A percentile compares a stretch with the other conserved stretches of the same genome.
Evolutionary conservation across 2,113 vertebrate species (phyloP).

Genomic region (Chamaetylas fuelleborni): DNA sequence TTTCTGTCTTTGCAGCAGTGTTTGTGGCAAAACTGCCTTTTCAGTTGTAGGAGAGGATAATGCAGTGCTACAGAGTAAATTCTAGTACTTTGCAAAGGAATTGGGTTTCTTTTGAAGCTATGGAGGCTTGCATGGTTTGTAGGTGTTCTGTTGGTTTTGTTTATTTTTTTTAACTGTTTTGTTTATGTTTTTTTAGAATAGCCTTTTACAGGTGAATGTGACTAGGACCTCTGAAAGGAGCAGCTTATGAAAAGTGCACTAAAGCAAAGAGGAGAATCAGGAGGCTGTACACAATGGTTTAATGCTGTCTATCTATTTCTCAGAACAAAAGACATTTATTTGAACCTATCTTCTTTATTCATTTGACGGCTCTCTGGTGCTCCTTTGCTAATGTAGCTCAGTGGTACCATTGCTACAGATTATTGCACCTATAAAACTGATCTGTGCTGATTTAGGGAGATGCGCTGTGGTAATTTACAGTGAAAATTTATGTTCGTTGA

Average conservation of each 20-base stretch:
- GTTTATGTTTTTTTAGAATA: not conserved
- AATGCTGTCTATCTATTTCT: slow-evolving; percentile 5
- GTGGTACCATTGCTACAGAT: not conserved
- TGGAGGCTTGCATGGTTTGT: not conserved
- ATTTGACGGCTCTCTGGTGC: not conserved
- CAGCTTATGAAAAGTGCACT: not conserved
- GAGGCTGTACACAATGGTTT: not conserved
- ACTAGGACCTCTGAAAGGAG: not conserved
- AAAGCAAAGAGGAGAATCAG: not conserved
- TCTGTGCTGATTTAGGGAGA: not conserved
- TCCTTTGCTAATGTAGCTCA: slow-evolving; percentile 11
- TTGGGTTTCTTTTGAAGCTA: not conserved
- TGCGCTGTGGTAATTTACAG: not conserved
- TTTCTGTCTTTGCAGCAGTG: not conserved
- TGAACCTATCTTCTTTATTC: slow-evolving; percentile 14
- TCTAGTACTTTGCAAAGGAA: not conserved
- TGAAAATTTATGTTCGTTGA: not conserved
- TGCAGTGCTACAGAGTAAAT: not conserved
- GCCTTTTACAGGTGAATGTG: not conserved
- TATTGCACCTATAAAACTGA: slow-evolving; percentile 31
- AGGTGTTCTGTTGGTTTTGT: not conserved
- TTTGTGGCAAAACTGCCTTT: not conserved
- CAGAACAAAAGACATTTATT: slow-evolving; percentile 26
- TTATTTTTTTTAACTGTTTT: not conserved
- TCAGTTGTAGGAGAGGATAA: not conserved